Percentiles rank a stretch among this genome's conserved stretches.
Evolutionary conservation across 1,140 invertebrate species (phyloP).

Genomic region (Manduca sexta): DNA sequence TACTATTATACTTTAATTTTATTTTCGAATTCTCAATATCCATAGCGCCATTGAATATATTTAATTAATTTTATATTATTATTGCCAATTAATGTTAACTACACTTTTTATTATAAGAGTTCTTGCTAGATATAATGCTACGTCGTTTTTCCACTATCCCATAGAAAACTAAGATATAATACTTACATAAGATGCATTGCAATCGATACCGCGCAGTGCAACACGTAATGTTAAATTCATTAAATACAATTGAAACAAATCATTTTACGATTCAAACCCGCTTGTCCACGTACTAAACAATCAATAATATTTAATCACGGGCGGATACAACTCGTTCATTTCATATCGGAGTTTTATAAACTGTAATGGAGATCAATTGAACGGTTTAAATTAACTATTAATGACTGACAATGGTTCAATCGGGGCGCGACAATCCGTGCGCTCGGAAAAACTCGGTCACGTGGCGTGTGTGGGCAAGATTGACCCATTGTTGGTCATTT

Average conservation of each 20-base stretch:
- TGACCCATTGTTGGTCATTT: not conserved
- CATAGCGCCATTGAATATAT: too few species aligned
- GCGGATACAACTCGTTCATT: slow-evolving; percentile 35
- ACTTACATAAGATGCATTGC: too few species aligned
- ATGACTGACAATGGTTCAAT: slow-evolving; percentile 51
- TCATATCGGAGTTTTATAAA: slow-evolving; percentile 61
- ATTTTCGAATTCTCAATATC: too few species aligned
- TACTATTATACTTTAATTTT: too few species aligned
- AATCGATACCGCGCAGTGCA: too few species aligned
- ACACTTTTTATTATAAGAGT: too few species aligned
- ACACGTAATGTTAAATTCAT: slow-evolving; percentile 46
- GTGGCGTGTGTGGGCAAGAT: too few species aligned
- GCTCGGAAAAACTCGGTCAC: not conserved
- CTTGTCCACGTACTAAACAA: slow-evolving; percentile 37
- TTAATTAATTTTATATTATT: too few species aligned
- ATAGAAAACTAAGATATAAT: too few species aligned
- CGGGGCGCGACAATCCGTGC: slow-evolving; percentile 45
- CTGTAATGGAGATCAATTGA: slow-evolving; percentile 63
- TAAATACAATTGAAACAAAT: slow-evolving; percentile 59
- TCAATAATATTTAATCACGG: slow-evolving; percentile 60
- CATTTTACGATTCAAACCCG: slow-evolving; percentile 55
- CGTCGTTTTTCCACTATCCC: too few species aligned
- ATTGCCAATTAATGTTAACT: too few species aligned
- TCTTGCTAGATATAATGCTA: too few species aligned
- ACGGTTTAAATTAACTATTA: slow-evolving; percentile 62